Percentiles rank a stretch among this genome's conserved stretches.
phyloP scores from a whole-genome alignment of 2,113 vertebrate genomes.

The Calyptommatus sinebrachiatus region DNA sequence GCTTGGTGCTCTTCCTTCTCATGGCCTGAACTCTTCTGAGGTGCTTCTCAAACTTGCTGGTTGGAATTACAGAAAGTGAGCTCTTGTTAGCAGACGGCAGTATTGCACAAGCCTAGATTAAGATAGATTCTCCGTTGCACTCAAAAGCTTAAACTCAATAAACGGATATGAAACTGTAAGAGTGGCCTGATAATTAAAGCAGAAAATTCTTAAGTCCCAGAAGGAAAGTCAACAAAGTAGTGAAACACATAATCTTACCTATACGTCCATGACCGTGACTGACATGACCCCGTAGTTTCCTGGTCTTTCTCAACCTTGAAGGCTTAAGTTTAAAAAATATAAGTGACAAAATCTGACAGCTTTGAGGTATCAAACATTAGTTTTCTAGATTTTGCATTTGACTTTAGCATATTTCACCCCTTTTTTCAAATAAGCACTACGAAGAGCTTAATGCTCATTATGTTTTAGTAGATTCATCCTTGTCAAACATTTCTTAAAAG shows the following conservation, averaged over 20 bases:
- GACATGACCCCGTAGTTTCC: conserved; percentile 88
- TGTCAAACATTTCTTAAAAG: not conserved
- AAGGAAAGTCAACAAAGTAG: not conserved
- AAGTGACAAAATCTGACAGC: no score
- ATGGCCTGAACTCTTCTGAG: not conserved
- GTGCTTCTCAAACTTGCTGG: not conserved
- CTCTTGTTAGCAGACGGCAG: not conserved
- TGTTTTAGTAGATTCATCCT: not conserved
- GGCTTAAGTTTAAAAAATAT: conserved; percentile 66
- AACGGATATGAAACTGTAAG: not conserved
- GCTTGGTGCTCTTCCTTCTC: not conserved
- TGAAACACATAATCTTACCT: conserved; percentile 67
- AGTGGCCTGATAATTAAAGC: not conserved
- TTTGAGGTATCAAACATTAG: not conserved
- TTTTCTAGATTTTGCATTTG: not conserved
- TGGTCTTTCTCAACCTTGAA: conserved; percentile 82
- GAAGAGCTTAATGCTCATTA: not conserved
- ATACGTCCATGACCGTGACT: conserved; percentile 89
- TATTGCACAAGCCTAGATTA: not conserved
- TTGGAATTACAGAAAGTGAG: not conserved
- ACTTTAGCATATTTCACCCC: no score
- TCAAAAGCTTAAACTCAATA: not conserved
- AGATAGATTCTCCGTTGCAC: not conserved
- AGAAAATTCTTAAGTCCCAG: not conserved
- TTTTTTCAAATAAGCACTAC: not conserved